Conservation (phyloP, 2,113 vertebrate species). For the Falcunculus frontatus region DNA sequence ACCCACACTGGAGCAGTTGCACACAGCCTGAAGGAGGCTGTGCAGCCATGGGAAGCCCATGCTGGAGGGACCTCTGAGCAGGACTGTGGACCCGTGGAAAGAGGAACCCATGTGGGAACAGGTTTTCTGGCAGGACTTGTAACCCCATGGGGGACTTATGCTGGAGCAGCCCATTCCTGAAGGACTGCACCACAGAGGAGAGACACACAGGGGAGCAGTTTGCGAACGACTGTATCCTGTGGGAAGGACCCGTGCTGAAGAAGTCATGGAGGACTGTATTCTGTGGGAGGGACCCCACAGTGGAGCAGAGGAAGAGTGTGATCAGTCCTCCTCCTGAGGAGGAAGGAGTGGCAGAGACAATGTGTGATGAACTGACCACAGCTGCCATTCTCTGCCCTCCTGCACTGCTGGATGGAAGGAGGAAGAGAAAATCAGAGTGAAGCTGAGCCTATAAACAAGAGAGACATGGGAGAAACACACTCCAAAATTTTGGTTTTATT, state of each 20-base stretch:
- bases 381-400: not conserved
- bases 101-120: not conserved
- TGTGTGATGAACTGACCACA: accelerated
- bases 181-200: no score
- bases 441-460: not conserved
- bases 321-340: not conserved
- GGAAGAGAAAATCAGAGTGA: not conserved
- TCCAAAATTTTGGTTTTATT: not conserved
- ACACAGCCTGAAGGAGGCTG: not conserved
- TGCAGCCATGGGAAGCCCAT: not conserved
- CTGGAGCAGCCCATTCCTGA: not conserved
- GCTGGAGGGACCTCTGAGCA: not conserved
- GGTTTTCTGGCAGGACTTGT: not conserved
- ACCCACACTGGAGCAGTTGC: not conserved
- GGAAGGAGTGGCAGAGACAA: not conserved
- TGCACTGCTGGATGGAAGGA: not conserved
- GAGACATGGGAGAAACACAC: not conserved
- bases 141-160: no score
- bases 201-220: not conserved
- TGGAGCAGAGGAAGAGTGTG: not conserved
- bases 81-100: not conserved
- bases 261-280: not conserved
- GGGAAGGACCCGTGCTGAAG: not conserved
- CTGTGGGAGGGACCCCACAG: no score
- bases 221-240: not conserved